Base-by-base conservation (phyloP, 1,140 invertebrate species). In the Lordiphosa clarofinis region DNA sequence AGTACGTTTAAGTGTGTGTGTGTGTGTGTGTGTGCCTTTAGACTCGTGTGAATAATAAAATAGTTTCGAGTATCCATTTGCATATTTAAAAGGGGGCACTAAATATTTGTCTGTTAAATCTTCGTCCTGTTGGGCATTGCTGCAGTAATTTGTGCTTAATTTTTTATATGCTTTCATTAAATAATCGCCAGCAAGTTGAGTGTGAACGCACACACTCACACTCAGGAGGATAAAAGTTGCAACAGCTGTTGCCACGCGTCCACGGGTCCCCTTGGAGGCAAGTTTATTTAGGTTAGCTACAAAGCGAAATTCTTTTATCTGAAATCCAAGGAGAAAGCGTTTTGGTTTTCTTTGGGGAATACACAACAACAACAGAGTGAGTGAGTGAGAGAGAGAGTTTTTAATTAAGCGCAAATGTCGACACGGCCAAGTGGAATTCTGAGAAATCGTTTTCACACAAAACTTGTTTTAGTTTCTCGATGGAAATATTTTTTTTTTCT, bases 31-130 rank as follows among this genome's bases (percentile, higher is more conserved):
- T 40, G 55, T 44, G 15, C 11, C 48, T 36, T 37, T 38, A 9
- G 48, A 24, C 48, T 50, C 36, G 64, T 57, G 64, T 53, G 65
- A 68, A 60, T 68, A 63, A 44, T 60, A 67, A 67, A 67, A 67
- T 67, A 67, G 63, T 67, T 67, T 31, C 35, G 36, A 59, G 55
- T 40, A 53, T 68, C 64, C 47, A 68, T 68, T 68, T 68, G 63
- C 64, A 68, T 68, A 68, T 58, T 59, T 68, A 68, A 67, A 43
- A 42, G 47, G 47, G 21, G 24, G 15, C 52, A 59, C 64, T 68
- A 59, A 40, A 53, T 67, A 64, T 36, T 67, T 53, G 47, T 15
- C 56, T 33, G 19, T 28, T 19, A n/a, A 8, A 10, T 50, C 9
- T 13, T 19, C 38, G 43, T 15, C 5, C 6, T 15, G 24, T 28